These are phyloP conservation scores for Sebastes melanostomus DNA, from an alignment of 2,797 vertebrate species.

Conservation along the genomic window DNA sequence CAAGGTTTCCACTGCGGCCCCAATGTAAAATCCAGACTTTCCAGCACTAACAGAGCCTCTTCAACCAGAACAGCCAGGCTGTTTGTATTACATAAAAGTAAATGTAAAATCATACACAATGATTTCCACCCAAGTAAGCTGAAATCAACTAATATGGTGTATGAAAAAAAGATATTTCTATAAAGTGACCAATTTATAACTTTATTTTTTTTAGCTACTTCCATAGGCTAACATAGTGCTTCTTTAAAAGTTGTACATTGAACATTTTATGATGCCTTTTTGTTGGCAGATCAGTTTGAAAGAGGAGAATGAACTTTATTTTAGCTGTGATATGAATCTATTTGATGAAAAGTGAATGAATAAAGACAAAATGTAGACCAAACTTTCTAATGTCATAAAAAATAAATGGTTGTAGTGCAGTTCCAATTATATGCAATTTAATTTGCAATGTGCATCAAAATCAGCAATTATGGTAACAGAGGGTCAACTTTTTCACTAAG, in stretches of 20 bases:
- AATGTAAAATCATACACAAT: neutral
- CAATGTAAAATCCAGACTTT: slow-evolving; percentile 4
- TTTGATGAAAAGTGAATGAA: neutral
- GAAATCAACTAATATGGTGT: neutral
- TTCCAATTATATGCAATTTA: neutral
- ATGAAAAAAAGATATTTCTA: neutral
- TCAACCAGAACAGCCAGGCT: neutral
- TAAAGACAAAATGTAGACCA: neutral
- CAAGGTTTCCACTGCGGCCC: neutral
- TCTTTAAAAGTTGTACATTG: neutral
- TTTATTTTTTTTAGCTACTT: too few relatives aligned
- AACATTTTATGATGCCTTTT: neutral
- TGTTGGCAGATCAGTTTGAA: neutral
- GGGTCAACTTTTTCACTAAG: neutral
- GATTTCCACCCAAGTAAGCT: neutral
- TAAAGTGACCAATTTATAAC: neutral
- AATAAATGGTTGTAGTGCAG: neutral
- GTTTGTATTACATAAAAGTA: neutral
- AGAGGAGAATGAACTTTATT: neutral
- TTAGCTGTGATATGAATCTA: neutral
- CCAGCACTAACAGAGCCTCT: neutral
- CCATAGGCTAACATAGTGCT: neutral
- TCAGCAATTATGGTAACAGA: neutral
- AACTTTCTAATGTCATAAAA: neutral
- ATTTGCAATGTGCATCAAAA: neutral